These are phyloP conservation scores for Engystomops pustulosus DNA, from an alignment of 2,113 vertebrate species.

Conservation along the genomic window DNA sequence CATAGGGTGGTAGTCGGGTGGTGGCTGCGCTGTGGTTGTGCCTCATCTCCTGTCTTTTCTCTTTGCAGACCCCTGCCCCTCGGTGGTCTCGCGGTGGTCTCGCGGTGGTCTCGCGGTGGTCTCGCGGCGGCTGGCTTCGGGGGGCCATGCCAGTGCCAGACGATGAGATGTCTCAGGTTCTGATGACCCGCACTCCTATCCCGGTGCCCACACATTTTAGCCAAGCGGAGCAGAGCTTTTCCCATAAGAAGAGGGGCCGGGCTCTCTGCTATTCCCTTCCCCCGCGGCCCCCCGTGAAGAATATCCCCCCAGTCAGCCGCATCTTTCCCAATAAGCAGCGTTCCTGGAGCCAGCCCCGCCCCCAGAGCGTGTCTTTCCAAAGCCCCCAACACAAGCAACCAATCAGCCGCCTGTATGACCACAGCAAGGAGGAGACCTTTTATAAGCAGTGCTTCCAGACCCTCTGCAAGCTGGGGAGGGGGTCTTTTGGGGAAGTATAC, in stretches of 20 bases:
- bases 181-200: constrained; percentile 70
- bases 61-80: not conserved
- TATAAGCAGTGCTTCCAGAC: constrained; percentile 86
- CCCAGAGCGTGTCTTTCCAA: constrained; percentile 78
- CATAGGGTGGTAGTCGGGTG: too few relatives aligned
- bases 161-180: constrained; percentile 68
- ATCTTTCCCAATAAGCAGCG: constrained; percentile 76
- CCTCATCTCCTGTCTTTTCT: not conserved
- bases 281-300: constrained; percentile 79
- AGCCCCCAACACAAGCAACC: constrained; percentile 59
- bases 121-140: too few relatives aligned
- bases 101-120: too few relatives aligned
- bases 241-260: constrained; percentile 77
- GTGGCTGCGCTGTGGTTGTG: too few relatives aligned
- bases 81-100: too few relatives aligned
- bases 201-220: constrained; percentile 82
- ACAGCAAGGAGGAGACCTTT: constrained; percentile 77
- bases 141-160: constrained; percentile 74
- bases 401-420: constrained; percentile 75
- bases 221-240: constrained; percentile 84
- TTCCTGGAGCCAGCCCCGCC: constrained; percentile 71
- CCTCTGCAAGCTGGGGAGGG: constrained; percentile 81
- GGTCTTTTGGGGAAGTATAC: constrained; percentile 89
- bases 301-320: constrained; percentile 76
- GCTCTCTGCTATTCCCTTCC: constrained; percentile 77